These are phyloP conservation scores for Ammospiza caudacuta DNA, from an alignment of 2,113 vertebrate species.

Conservation along the genomic window DNA sequence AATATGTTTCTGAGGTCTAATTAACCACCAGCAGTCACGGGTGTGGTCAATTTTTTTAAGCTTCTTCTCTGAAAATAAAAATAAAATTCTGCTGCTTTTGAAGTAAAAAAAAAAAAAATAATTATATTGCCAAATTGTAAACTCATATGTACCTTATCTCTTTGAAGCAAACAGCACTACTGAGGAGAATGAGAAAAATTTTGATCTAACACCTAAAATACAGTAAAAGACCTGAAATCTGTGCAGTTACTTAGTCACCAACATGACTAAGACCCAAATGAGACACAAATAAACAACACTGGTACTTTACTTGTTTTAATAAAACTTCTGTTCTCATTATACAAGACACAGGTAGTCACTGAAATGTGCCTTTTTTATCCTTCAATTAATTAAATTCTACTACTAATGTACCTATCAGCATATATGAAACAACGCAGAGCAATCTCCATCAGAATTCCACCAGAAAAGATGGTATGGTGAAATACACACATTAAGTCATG, in stretches of 20 bases:
- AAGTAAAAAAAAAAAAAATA: not conserved
- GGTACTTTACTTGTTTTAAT: not conserved
- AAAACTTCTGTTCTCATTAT: not conserved
- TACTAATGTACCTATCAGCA: not conserved
- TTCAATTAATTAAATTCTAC: not conserved
- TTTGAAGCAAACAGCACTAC: not conserved
- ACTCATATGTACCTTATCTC: not conserved
- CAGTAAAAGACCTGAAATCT: not conserved
- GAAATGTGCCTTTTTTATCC: not conserved
- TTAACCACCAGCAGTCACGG: not conserved
- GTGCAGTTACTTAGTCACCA: not conserved
- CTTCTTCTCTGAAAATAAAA: not conserved
- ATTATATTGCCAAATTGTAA: not conserved
- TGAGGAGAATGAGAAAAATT: not conserved
- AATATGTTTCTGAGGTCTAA: not conserved
- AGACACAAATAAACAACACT: not conserved
- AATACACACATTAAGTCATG: not conserved
- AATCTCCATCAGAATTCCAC: not conserved
- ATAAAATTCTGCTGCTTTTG: not conserved
- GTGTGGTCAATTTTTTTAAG: not conserved
- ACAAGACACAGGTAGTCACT: not conserved
- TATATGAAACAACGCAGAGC: not conserved
- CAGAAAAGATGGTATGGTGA: not conserved
- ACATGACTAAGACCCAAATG: not conserved
- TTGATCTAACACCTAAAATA: not conserved